Conservation (phyloP, 92 coral and sea anemone genomes). For the Nematostella vectensis region DNA sequence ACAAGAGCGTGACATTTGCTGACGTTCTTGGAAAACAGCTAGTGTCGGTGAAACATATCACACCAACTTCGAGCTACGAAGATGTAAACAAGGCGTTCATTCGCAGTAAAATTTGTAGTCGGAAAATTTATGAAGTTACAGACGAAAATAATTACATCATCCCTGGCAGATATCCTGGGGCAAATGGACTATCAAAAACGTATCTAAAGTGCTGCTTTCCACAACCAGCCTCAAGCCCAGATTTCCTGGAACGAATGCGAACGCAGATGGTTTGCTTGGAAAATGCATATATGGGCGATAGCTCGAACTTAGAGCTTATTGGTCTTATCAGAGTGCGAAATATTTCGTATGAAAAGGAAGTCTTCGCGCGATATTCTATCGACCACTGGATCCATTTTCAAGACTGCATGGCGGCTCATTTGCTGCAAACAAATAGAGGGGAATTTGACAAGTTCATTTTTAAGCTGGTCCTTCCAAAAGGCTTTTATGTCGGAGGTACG, state of each 20-base stretch:
- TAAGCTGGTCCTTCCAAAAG: slow-evolving; percentile 24
- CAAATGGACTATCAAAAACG: background rate
- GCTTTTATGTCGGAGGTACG: slow-evolving; percentile 22
- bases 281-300: slow-evolving; percentile 12
- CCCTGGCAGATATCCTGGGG: background rate
- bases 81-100: background rate
- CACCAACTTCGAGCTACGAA: background rate
- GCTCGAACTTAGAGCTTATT: slow-evolving; percentile 44
- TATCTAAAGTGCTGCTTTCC: background rate
- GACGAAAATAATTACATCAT: background rate
- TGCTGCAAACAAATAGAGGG: slow-evolving; percentile 54
- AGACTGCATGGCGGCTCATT: slow-evolving; percentile 51
- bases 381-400: slow-evolving; percentile 49
- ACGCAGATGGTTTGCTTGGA: slow-evolving; percentile 47
- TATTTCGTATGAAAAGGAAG: slow-evolving; percentile 48
- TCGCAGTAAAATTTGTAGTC: background rate
- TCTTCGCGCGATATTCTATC: slow-evolving; percentile 55
- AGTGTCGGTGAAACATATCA: background rate
- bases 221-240: background rate
- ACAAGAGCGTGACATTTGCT: background rate
- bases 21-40: background rate
- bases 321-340: slow-evolving; percentile 64
- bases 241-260: slow-evolving; percentile 18
- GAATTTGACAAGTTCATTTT: slow-evolving; percentile 67
- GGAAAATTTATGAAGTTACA: too few species aligned